Evolutionary conservation across 2,113 vertebrate species (phyloP).

Genomic region (Raja brachyura): DNA sequence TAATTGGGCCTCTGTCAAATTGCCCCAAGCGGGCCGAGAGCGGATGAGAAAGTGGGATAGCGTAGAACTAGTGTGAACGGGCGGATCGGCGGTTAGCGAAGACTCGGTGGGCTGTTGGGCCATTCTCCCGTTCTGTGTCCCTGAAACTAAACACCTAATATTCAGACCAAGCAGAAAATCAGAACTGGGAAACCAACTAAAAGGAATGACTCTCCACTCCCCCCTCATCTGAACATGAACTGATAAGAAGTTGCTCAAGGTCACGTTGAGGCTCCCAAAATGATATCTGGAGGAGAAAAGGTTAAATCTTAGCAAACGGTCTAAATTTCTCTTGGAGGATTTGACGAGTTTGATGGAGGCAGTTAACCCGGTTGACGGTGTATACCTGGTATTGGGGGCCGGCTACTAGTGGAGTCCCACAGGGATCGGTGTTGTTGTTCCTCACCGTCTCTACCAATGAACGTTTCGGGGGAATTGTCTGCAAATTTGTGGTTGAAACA

Average conservation of each 20-base stretch:
- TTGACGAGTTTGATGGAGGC: neutral
- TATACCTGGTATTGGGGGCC: conserved; percentile 25
- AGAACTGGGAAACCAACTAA: neutral
- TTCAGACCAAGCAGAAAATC: neutral
- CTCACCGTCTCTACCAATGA: conserved; percentile 27
- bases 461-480: neutral
- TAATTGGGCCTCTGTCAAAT: too few species aligned
- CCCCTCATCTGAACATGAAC: neutral
- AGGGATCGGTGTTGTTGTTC: conserved; percentile 21
- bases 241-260: neutral
- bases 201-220: neutral
- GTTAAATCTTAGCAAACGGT: neutral
- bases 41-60: too few species aligned
- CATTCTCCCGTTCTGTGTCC: too few species aligned
- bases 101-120: too few species aligned
- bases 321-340: neutral
- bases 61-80: too few species aligned
- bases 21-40: too few species aligned
- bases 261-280: too few species aligned
- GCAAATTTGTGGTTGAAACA: conserved; percentile 28
- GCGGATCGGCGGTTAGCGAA: too few species aligned
- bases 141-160: too few species aligned
- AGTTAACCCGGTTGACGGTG: neutral
- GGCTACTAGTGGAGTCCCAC: conserved; percentile 28
- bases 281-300: neutral